Conservation (phyloP, 1,140 invertebrate species). For the Lysiphlebus fabarum region DNA sequence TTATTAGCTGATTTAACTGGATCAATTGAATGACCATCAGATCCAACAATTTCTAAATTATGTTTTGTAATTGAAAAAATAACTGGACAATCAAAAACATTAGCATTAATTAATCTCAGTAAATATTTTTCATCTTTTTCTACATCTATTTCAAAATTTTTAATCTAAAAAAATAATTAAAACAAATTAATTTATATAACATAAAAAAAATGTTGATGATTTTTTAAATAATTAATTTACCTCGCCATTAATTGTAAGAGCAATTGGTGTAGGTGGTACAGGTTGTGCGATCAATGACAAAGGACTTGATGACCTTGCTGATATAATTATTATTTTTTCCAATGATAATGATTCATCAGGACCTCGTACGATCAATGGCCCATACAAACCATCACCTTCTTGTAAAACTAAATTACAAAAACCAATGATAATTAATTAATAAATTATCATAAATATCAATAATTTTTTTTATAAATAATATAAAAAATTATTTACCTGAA, state of each 20-base stretch:
- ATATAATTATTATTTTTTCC: slow-evolving; percentile 36
- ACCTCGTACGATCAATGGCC: slow-evolving; percentile 49
- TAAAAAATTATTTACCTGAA: slow-evolving; percentile 47
- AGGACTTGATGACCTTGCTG: slow-evolving; percentile 32
- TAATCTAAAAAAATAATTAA: slow-evolving; percentile 9
- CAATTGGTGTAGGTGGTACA: slow-evolving; percentile 20
- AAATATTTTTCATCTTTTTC: slow-evolving; percentile 28
- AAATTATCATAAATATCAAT: background rate
- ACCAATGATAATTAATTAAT: background rate
- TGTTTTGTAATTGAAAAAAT: slow-evolving; percentile 57
- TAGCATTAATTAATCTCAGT: slow-evolving; percentile 36
- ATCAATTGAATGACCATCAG: slow-evolving; percentile 58
- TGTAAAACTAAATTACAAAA: slow-evolving; percentile 43
- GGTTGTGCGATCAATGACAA: slow-evolving; percentile 26
- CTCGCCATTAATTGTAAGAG: slow-evolving; percentile 37
- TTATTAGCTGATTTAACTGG: slow-evolving; percentile 41
- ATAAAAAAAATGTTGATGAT: background rate
- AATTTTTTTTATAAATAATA: background rate
- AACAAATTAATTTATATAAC: background rate
- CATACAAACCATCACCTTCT: slow-evolving; percentile 53
- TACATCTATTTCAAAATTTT: slow-evolving; percentile 22
- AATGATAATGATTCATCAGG: slow-evolving; percentile 35
- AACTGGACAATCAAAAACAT: slow-evolving; percentile 53
- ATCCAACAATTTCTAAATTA: slow-evolving; percentile 51
- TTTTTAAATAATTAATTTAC: slow-evolving; percentile 24